Base-by-base conservation (phyloP, 2,797 vertebrate genomes). In the Sebastolobus altivelis region DNA sequence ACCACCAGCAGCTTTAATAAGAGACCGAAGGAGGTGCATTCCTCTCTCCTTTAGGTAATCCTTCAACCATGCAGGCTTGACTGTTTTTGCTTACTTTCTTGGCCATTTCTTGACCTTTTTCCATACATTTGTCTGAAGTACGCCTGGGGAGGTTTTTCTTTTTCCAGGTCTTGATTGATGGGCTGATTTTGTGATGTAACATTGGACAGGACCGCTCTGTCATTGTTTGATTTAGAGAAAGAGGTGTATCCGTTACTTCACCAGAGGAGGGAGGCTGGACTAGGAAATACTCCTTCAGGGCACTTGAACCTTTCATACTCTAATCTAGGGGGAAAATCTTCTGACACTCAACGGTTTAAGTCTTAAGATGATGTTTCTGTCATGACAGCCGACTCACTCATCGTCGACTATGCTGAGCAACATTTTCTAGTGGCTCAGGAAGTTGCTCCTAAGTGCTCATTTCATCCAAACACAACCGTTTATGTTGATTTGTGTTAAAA, bases 121-220 rank as follows among this genome's bases (percentile, higher is more conserved):
- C 52, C 22, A 6, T 73, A 18, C 9, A 35, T 65, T 56, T 54
- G 27, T 68, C 55, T 68, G 2, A 76, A 62, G 25, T 54, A 49
- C 1, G 68, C 74, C 63, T 20, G 22, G 43, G 68, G 79, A 58
- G 43, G 22, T 74, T 65, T 49, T 69, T 58, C 4, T 31, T 70
- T 46, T 61, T 84, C 33, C 63, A 33, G 16, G 8, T 70, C 25
- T 61, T 88, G 87, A 92, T 89, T 82, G 68, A 88, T 89, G 81
- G 61, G 6, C 46, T 60, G 12, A 22, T 46, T 81, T 65, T 74
- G 38, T 66, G 72, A 74, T 80, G 74, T 78, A 59, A 49, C 43
- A 12, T 22, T 40, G 74, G 49, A 79, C 82, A 56, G 33, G 16
- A 35, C 29, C 4, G 8, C 54, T 66, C 68, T 10, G 75, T 72